Conservation (phyloP, 2,113 vertebrate species). For the Mesembrinibis cayennensis region DNA sequence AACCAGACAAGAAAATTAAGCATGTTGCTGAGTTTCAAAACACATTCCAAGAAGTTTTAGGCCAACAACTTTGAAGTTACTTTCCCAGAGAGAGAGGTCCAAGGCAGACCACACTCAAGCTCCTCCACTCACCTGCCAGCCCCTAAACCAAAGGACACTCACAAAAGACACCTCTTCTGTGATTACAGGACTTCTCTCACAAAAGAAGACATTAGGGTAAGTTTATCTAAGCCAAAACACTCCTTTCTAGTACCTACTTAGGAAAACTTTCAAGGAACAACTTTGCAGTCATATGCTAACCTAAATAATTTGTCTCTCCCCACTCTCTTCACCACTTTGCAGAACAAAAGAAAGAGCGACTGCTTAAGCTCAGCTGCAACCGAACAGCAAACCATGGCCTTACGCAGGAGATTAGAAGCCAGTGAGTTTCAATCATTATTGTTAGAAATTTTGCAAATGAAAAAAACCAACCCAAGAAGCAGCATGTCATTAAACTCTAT, state of each 20-base stretch:
- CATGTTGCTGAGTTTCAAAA: not conserved
- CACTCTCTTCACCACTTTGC: not conserved
- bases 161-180: not conserved
- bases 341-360: not conserved
- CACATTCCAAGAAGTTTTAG: not conserved
- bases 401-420: not conserved
- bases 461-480: not conserved
- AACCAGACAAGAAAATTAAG: not conserved
- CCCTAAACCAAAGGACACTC: not conserved
- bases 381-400: not conserved
- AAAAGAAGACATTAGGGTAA: not conserved
- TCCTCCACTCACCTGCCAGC: not conserved
- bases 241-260: not conserved
- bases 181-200: not conserved
- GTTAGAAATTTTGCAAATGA: not conserved
- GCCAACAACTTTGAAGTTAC: not conserved
- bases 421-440: not conserved
- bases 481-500: not conserved
- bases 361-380: not conserved
- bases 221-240: not conserved
- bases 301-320: not conserved
- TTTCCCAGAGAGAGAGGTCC: not conserved
- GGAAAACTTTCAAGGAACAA: not conserved
- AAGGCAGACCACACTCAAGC: not conserved
- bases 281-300: not conserved